Base-by-base conservation (phyloP, 1,140 invertebrate genomes). In the Drosophila virilis region DNA sequence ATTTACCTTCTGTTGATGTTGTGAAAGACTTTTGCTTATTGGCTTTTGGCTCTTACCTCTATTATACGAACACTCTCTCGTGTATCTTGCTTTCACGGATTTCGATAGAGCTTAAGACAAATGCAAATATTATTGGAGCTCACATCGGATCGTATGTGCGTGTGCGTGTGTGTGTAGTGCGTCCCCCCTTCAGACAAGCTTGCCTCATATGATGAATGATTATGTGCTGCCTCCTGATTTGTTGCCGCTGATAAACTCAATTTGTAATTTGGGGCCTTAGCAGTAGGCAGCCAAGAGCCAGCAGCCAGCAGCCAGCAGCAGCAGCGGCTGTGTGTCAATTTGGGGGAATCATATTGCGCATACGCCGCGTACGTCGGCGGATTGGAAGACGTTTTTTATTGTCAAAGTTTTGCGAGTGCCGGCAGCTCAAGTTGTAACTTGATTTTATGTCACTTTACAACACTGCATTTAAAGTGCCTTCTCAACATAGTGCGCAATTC, bases 1-100 rank as follows among this genome's bases (percentile, higher is more conserved):
- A 86, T 86, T 86, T 86, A 86, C 83, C 83, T 86, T 59, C 76
- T 82, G 82, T 82, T 78, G 82, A 86, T 85, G 37, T 81, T 86
- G 82, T 77, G 55, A 77, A 33, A 68, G 84, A 78, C 83, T 83
- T 86, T 86, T 74, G 82, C 74, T 78, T 85, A 86, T 85, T 81
- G 83, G 71, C 72, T 88, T 73, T 73, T 68, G 64, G 64, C 70
- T 68, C 51, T 52, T 55, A 35, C 54, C 55, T 32, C 54, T 65
- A 67, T 77, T 60, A 77, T 48, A 70, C 17, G 67, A 37, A 28
- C 42, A 38, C 38, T 46, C 17, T 51, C 58, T 43, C 42, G 12
- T 84, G 75, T 79, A 75, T 83, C 78, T 67, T 64, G 78, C 75
- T 76, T 54, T 80, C 78, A 69, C 51, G 69, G 77, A 84, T 83